Evolutionary conservation across 2,113 vertebrate genomes (phyloP), one percentile per base, ranked within the genome.

Genomic region (Tympanuchus pallidicinctus): DNA sequence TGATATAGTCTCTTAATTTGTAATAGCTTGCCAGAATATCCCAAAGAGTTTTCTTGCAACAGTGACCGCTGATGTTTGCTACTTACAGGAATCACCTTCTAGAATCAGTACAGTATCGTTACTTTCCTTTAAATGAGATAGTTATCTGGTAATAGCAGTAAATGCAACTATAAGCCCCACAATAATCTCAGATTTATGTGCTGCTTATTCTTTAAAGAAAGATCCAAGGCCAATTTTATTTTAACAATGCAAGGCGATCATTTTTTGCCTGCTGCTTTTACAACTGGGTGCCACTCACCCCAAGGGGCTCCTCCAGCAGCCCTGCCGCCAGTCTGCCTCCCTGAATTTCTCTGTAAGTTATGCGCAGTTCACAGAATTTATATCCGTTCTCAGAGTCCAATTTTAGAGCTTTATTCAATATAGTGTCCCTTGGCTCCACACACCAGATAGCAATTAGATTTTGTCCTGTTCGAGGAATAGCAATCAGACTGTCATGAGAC

Each of bases 351-450:
- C 27, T 3, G 0, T 80, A 59, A 77, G 50, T 66, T 42, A 59
- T 6, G n/a, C n/a, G 42, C 15, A 57, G 36, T 70, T 77, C 20
- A 70, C 27, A 78, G 57, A 77, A 78, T 64, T 81, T 71, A 74
- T 36, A 64, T 93, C 50, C 38, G 25, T 86, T 88, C 82, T 60
- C 64, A 10, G 38, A 90, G 25, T 71, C 24, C 65, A 36, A 88
- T 88, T 86, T 88, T 74, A 88, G 38, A 47, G 73, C 79, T 83
- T 94, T 65, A 90, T 86, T 83, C 82, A 67, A 19, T 67, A 77
- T 2, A 83, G 56, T 1, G 72, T 69, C 32, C 76, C 61, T 88
- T 81, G 82, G 72, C 80, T 94, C 28, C 4, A 2, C 18, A 82
- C n/a, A 54, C 45, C 36, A 95, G 59, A 12, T 4, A 87, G 70